A percentile compares a stretch with the other conserved stretches of the same genome.
phyloP scores from a whole-genome alignment of 1,140 invertebrate genomes.

The Drosophila repleta region DNA sequence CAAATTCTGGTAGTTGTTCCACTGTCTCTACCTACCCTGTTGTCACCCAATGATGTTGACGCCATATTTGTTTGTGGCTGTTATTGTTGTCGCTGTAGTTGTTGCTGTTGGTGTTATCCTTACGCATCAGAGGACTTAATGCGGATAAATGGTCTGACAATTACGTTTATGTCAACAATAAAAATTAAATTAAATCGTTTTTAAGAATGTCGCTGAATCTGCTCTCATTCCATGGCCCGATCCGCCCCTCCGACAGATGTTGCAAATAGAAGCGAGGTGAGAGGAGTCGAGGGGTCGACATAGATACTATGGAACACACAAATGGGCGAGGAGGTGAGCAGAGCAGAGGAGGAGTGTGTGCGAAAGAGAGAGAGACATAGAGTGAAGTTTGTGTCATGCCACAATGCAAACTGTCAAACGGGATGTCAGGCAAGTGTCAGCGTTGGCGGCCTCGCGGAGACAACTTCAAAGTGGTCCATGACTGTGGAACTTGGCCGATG shows the following conservation, averaged over 20 bases:
- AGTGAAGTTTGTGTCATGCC: constrained; percentile 68
- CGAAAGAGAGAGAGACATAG: neutral
- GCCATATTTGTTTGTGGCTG: constrained; percentile 63
- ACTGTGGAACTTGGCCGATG: neutral
- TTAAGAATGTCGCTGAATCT: constrained; percentile 54
- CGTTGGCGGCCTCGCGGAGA: constrained; percentile 50
- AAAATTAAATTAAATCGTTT: constrained; percentile 83
- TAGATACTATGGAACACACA: constrained; percentile 49
- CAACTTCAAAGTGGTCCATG: constrained; percentile 66
- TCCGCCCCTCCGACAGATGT: constrained; percentile 59
- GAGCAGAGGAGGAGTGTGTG: neutral
- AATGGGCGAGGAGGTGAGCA: neutral
- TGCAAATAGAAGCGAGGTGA: constrained; percentile 72
- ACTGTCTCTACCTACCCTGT: constrained; percentile 35
- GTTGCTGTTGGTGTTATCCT: constrained; percentile 69
- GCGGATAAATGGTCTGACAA: constrained; percentile 83
- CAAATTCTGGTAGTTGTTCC: constrained; percentile 11
- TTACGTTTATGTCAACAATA: constrained; percentile 83
- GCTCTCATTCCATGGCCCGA: constrained; percentile 1
- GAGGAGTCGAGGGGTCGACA: constrained; percentile 11
- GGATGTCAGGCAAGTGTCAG: constrained; percentile 78
- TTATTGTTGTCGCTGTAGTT: constrained; percentile 47
- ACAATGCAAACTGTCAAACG: constrained; percentile 73
- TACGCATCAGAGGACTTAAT: constrained; percentile 81
- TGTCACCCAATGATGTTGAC: constrained; percentile 22